Evolutionary conservation across 2,888 invertebrate species (phyloP).

Genomic region (Lithophane ornitopus): DNA sequence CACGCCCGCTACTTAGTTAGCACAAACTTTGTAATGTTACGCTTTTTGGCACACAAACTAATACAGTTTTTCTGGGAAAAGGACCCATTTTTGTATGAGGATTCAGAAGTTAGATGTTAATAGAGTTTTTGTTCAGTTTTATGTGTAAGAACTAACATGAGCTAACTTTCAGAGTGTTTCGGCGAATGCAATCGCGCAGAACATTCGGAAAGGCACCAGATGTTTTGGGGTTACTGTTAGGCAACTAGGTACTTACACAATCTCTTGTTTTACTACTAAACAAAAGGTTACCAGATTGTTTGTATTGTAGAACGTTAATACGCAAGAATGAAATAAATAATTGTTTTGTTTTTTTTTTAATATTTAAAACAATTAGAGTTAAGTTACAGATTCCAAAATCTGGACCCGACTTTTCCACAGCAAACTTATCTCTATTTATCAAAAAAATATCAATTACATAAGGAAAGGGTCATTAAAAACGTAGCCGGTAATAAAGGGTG

Average conservation of each 20-base stretch:
- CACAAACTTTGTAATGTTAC: constrained; percentile 48
- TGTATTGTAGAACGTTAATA: not conserved
- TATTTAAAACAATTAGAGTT: not conserved
- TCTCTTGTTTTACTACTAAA: not conserved
- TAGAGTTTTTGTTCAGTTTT: constrained; percentile 30
- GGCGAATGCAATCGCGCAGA: constrained; percentile 11
- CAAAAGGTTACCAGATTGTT: not conserved
- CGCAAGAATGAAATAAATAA: not conserved
- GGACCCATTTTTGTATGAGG: constrained; percentile 31
- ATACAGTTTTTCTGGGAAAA: constrained; percentile 41
- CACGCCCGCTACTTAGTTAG: constrained; percentile 46
- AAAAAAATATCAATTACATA: constrained; percentile 44
- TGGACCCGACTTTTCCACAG: not conserved
- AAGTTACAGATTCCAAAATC: not conserved
- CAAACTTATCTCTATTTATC: not conserved
- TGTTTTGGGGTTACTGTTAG: not conserved
- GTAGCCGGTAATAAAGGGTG: constrained; percentile 26
- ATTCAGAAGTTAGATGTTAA: constrained; percentile 40
- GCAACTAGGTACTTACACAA: not conserved
- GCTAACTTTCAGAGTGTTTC: constrained; percentile 32
- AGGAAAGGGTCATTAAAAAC: constrained; percentile 26
- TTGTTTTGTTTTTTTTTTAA: not conserved
- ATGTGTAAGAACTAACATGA: constrained; percentile 1
- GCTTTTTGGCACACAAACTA: constrained; percentile 56
- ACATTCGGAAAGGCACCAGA: constrained; percentile 3